Conservation (phyloP, 2,797 vertebrate species). For the Kryptolebias ocellatus region DNA sequence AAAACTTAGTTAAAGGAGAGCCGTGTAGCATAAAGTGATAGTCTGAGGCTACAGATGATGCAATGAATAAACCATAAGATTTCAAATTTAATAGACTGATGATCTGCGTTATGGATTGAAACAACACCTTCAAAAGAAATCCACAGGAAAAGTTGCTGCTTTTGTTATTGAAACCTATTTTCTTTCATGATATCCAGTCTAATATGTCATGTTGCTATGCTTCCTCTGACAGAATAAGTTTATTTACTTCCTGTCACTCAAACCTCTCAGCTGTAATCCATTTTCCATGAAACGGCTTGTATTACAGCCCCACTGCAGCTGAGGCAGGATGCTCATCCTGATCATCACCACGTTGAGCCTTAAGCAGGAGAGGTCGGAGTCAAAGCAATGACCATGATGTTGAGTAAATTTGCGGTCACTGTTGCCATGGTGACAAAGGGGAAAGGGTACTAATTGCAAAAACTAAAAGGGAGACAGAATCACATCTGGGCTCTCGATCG, state of each 20-base stretch:
- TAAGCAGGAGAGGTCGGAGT: conserved; percentile 19
- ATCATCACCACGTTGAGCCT: conserved; percentile 12
- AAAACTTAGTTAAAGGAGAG: conserved; percentile 17
- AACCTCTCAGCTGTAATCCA: conserved; percentile 13
- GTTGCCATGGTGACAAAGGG: conserved; percentile 49
- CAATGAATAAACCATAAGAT: conserved; percentile 24
- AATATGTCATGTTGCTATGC: background rate
- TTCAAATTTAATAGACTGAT: conserved; percentile 5
- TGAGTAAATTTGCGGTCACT: conserved; percentile 3
- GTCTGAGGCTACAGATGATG: conserved; percentile 6
- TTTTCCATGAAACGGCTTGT: background rate
- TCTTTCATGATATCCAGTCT: background rate
- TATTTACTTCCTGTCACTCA: conserved; percentile 3
- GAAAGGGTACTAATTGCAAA: conserved; percentile 27
- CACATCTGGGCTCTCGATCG: conserved; percentile 25
- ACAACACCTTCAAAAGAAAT: too few relatives aligned
- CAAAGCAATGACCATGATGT: conserved; percentile 38
- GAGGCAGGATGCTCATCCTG: conserved; percentile 18
- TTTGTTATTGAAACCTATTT: background rate
- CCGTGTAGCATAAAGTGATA: background rate
- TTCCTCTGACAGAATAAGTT: background rate
- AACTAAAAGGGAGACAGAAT: conserved; percentile 9
- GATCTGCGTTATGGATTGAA: background rate
- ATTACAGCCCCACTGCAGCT: conserved; percentile 15
- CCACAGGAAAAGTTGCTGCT: background rate